Conservation (phyloP, 1,140 invertebrate species). For the Brachionus sp. region DNA sequence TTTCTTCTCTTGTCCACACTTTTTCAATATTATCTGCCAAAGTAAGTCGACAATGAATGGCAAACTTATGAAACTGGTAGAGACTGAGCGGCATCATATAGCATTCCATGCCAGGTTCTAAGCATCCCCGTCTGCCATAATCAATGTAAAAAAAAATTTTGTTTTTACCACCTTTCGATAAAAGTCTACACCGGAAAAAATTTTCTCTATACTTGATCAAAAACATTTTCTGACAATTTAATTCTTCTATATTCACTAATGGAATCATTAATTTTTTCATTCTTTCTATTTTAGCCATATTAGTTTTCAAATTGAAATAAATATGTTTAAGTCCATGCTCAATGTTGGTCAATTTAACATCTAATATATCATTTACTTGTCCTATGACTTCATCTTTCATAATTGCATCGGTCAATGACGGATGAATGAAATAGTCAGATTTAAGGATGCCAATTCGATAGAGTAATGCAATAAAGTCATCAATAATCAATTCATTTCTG, state of each 20-base stretch:
- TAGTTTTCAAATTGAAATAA: slow-evolving; percentile 28
- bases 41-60: slow-evolving; percentile 25
- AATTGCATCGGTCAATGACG: not conserved
- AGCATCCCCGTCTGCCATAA: not conserved
- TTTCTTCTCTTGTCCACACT: slow-evolving; percentile 40
- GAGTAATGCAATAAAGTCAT: not conserved
- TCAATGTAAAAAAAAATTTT: not conserved
- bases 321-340: slow-evolving; percentile 23
- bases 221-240: not conserved
- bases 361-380: not conserved
- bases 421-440: not conserved
- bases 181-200: not conserved
- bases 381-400: not conserved
- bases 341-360: not conserved
- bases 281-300: not conserved
- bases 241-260: not conserved
- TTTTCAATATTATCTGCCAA: slow-evolving; percentile 39
- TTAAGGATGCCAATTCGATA: not conserved
- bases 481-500: not conserved
- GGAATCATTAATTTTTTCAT: not conserved
- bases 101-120: not conserved
- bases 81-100: not conserved
- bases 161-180: not conserved
- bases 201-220: not conserved
- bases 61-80: not conserved